Percentiles rank a stretch among this genome's conserved stretches.
phyloP scores from a whole-genome alignment of 2,797 vertebrate genomes.

The Sitta carolinensis region DNA sequence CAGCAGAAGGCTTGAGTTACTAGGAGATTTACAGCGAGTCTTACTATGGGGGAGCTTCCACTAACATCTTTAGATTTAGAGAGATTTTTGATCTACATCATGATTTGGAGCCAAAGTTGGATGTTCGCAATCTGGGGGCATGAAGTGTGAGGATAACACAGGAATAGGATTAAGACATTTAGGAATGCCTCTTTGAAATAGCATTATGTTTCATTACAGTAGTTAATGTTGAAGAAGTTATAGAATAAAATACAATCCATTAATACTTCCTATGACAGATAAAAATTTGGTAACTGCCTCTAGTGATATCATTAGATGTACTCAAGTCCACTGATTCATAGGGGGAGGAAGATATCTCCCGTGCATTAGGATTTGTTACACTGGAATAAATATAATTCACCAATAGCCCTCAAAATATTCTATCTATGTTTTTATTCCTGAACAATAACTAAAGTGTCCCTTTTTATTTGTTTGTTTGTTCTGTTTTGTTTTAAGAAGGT shows the following conservation, averaged over 20 bases:
- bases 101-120: background rate
- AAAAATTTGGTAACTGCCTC: background rate
- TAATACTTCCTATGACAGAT: background rate
- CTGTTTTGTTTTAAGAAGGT: background rate
- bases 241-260: background rate
- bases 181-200: background rate
- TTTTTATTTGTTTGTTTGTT: no score
- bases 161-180: background rate
- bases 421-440: background rate
- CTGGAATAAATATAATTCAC: slow-evolving; percentile 1
- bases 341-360: background rate
- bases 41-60: background rate
- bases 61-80: background rate
- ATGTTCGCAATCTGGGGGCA: fast-evolving
- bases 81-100: background rate
- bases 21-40: background rate
- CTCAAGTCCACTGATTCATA: background rate
- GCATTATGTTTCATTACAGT: background rate
- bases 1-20: background rate
- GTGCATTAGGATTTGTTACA: background rate
- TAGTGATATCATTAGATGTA: slow-evolving; percentile 1
- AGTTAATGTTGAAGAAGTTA: background rate
- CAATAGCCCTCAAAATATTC: background rate
- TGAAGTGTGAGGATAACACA: background rate
- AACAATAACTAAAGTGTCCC: background rate